phyloP scores from a whole-genome alignment of 2,113 vertebrate genomes.

The Tringa solitaria region DNA sequence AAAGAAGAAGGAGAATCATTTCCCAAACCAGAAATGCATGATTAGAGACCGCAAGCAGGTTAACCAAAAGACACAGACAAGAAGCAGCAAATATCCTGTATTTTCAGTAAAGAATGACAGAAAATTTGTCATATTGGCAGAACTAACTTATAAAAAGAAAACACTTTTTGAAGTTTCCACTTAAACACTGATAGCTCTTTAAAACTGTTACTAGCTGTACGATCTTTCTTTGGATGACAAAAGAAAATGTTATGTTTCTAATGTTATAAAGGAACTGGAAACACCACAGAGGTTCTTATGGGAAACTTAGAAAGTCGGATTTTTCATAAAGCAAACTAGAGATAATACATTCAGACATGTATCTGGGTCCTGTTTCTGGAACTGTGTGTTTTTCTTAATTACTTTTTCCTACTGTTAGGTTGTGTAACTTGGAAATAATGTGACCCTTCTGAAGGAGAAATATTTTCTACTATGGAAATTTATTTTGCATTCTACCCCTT shows the following conservation, averaged over 20 bases:
- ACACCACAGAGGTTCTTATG: background rate
- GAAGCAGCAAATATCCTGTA: background rate
- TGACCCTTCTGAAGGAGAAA: background rate
- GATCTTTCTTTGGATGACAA: background rate
- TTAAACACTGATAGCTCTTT: background rate
- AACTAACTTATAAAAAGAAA: background rate
- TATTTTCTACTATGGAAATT: constrained; percentile 3
- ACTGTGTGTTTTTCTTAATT: constrained; percentile 3
- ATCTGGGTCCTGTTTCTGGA: background rate
- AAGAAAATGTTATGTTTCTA: constrained; percentile 7
- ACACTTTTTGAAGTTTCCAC: background rate
- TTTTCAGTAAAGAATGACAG: background rate
- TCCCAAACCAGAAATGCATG: background rate
- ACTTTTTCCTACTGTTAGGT: constrained; percentile 1
- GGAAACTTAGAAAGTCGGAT: background rate
- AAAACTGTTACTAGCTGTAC: constrained; percentile 14
- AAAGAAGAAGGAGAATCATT: background rate
- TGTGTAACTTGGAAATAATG: constrained; percentile 24
- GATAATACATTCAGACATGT: background rate
- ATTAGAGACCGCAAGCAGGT: background rate
- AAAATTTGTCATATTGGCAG: background rate
- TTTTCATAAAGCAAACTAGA: background rate
- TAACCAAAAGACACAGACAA: background rate
- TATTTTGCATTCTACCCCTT: background rate
- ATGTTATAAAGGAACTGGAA: background rate